Evolutionary conservation across 2,888 invertebrate genomes (phyloP).

Genomic region (Seira musarum): DNA sequence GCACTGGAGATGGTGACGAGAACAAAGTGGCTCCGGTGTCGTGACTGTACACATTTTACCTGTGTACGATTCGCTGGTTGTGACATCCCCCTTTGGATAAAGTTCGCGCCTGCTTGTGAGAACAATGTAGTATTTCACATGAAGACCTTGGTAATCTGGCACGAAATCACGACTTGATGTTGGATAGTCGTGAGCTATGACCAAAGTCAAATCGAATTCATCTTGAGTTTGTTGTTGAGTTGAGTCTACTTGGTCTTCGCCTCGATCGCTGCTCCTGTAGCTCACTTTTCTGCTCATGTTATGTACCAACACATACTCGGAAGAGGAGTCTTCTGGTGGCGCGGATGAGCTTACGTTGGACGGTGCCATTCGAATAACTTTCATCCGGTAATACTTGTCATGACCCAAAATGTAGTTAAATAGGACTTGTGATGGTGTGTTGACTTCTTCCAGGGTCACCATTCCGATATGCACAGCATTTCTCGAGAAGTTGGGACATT

Average conservation of each 20-base stretch:
- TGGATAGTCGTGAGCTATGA: slow-evolving; percentile 76
- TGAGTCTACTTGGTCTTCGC: slow-evolving; percentile 71
- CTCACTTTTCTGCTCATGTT: slow-evolving; percentile 76
- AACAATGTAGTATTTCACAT: slow-evolving; percentile 78
- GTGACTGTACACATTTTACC: slow-evolving; percentile 78
- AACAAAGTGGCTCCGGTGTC: slow-evolving; percentile 63
- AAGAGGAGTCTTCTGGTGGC: slow-evolving; percentile 65
- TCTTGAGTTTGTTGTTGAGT: slow-evolving; percentile 75
- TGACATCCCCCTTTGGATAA: slow-evolving; percentile 78
- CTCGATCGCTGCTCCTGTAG: slow-evolving; percentile 76
- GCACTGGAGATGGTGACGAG: slow-evolving; percentile 8
- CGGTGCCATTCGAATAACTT: slow-evolving; percentile 78
- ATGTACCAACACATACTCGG: slow-evolving; percentile 79
- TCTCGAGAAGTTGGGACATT: slow-evolving; percentile 83
- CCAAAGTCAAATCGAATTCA: slow-evolving; percentile 80
- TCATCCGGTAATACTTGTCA: slow-evolving; percentile 80
- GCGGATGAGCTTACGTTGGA: slow-evolving; percentile 59
- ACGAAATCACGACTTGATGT: slow-evolving; percentile 66
- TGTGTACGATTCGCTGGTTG: slow-evolving; percentile 76
- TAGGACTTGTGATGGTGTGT: slow-evolving; percentile 78
- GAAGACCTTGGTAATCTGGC: slow-evolving; percentile 72
- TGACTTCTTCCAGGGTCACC: slow-evolving; percentile 76
- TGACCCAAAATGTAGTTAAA: slow-evolving; percentile 82
- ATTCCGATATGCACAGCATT: slow-evolving; percentile 82
- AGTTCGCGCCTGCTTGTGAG: slow-evolving; percentile 77